Base-by-base conservation (phyloP, 2,797 vertebrate genomes). In the Gadopsis marmoratus region DNA sequence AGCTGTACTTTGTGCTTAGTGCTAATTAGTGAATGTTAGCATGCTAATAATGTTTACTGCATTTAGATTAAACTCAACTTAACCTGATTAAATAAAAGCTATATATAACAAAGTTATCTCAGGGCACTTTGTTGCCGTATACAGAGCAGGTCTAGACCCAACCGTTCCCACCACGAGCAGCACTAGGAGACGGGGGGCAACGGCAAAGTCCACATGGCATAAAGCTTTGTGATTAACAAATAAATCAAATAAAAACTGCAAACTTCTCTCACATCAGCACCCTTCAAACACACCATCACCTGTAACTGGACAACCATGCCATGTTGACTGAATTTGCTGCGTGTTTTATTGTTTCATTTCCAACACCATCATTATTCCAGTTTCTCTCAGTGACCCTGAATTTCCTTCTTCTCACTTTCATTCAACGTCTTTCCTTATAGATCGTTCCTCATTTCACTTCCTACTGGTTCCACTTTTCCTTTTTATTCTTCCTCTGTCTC, bases 401-500 rank as follows among this genome's bases (percentile, higher is more conserved):
- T 19, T 29, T n/a, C 33, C 31, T 55, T 29, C 10, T 19, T 35
- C 31, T 29, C 45, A 1, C 21, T 17, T 39, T 37, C 17, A 43
- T 39, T n/a, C 13, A 23, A 2, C 29, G 5, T 31, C 16, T 62
- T 51, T 56, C n/a, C n/a, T 43, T 5, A 23, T 21, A 48, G 45
- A 23, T 58, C 37, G 7, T 26, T 69, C 43, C 21, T 54, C 59
- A 8, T 37, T 37, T 41, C 17, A 31, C 48, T 71, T 74, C 43
- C 66, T 19, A 29, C 56, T 60, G 50, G 17, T 61, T 51, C 51
- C 8, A 5, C 56, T 29, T 65, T 21, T 8, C 2, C 14, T 29
- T 53, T 53, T 39, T 55, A 16, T 48, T 70, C 61, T 75, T 47
- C 35, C 11, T 41, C 75, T 53, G 9, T 48, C 50, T 68, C 61